Evolutionary conservation across 2,888 invertebrate genomes (phyloP).

Genomic region (Campoplex nolae): DNA sequence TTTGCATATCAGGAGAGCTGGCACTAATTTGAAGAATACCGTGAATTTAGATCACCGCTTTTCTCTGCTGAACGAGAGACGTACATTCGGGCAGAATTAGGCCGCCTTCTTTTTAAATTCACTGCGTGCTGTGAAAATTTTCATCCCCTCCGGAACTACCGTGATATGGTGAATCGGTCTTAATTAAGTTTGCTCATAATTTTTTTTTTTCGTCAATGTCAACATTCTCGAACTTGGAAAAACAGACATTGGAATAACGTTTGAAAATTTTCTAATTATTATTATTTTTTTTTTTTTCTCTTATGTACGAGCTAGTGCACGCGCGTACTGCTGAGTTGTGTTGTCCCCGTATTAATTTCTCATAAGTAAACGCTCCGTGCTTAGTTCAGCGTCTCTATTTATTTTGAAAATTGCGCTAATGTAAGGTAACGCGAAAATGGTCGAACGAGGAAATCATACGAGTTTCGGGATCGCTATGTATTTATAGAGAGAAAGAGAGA

Average conservation of each 20-base stretch:
- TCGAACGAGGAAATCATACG: conserved; percentile 33
- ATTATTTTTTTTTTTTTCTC: too few relatives aligned
- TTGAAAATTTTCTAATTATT: neutral
- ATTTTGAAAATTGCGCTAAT: conserved; percentile 38
- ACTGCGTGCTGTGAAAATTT: neutral
- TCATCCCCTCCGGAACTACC: neutral
- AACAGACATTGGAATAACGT: neutral
- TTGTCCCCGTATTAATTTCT: conserved; percentile 9
- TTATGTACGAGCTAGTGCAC: neutral
- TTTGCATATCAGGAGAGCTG: neutral
- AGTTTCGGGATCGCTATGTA: conserved; percentile 52
- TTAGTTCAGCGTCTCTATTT: conserved; percentile 29
- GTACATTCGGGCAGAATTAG: neutral
- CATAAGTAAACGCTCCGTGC: conserved; percentile 25
- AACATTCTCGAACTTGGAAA: neutral
- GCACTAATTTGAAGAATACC: neutral
- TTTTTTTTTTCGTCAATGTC: neutral
- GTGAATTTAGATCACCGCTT: neutral
- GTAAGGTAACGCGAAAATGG: conserved; percentile 32
- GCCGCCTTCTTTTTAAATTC: neutral
- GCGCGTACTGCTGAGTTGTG: neutral
- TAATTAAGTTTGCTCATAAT: neutral
- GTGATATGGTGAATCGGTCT: neutral
- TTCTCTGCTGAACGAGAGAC: neutral
- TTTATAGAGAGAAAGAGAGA: conserved; percentile 13